Conservation (phyloP, 2,888 invertebrate genomes). For the Polylopha cassiicola region DNA sequence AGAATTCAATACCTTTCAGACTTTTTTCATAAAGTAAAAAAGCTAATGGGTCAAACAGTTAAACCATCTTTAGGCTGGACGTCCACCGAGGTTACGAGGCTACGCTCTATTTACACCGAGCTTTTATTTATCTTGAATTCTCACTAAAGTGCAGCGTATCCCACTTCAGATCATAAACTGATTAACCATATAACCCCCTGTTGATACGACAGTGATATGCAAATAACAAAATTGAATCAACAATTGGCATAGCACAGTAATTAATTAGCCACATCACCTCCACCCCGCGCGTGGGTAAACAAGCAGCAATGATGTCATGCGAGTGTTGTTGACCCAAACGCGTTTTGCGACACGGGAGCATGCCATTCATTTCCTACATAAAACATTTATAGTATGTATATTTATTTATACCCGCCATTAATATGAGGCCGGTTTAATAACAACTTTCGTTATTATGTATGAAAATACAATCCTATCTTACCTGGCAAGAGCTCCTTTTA, state of each 20-base stretch:
- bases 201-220: slow-evolving; percentile 11
- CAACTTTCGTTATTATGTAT: slow-evolving; percentile 1
- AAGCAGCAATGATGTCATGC: slow-evolving; percentile 66
- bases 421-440: not conserved
- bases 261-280: slow-evolving; percentile 59
- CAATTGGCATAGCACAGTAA: slow-evolving; percentile 45
- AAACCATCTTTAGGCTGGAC: no score
- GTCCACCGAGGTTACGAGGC: no score
- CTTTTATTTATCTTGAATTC: no score
- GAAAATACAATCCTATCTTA: slow-evolving; percentile 32
- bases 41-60: no score
- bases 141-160: no score
- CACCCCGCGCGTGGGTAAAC: slow-evolving; percentile 58
- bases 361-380: slow-evolving; percentile 33
- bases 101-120: no score
- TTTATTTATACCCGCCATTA: not conserved
- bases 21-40: no score
- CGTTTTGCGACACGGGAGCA: slow-evolving; percentile 31
- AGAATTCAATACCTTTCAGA: no score
- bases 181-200: slow-evolving; percentile 2
- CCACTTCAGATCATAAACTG: no score
- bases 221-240: slow-evolving; percentile 38
- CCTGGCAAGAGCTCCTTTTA: slow-evolving; percentile 64
- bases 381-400: slow-evolving; percentile 14
- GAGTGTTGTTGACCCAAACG: slow-evolving; percentile 65